A percentile compares a stretch with the other conserved stretches of the same genome.
Evolutionary conservation across 2,113 vertebrate species (phyloP).

Genomic region (Rhinolophus ferrumequinum): DNA sequence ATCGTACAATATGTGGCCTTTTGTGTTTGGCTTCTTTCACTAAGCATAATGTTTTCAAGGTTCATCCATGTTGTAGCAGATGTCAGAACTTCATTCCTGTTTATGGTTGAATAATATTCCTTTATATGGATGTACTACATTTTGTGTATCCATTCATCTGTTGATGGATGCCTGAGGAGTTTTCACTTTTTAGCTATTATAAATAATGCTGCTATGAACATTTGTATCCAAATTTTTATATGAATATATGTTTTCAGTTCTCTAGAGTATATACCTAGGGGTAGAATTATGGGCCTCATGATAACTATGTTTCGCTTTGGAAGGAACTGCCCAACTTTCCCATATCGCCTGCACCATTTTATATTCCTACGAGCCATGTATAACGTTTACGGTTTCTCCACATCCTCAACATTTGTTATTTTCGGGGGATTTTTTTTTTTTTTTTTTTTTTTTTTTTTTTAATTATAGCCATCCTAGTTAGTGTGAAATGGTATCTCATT

Average conservation of each 20-base stretch:
- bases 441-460: not conserved
- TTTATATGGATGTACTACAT: not conserved
- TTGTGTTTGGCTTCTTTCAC: constrained; percentile 38
- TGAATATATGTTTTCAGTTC: not conserved
- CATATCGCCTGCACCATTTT: not conserved
- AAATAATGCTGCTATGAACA: not conserved
- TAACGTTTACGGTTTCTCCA: not conserved
- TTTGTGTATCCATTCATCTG: not conserved
- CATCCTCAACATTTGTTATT: not conserved
- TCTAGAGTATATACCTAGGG: not conserved
- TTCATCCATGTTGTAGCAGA: not conserved
- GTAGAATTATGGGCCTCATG: not conserved
- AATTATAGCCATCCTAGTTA: not conserved
- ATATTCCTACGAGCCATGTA: not conserved
- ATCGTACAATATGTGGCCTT: not conserved
- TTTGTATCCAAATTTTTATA: not conserved
- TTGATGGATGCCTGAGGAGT: not conserved
- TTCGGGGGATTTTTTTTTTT: not conserved
- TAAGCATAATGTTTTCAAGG: not conserved
- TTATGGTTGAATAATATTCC: not conserved
- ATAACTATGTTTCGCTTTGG: not conserved
- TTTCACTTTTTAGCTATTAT: constrained; percentile 24
- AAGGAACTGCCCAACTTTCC: not conserved
- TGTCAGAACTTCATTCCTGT: not conserved
- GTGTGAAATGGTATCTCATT: not conserved